phyloP scores from a whole-genome alignment of 2,113 vertebrate genomes.

The Aptenodytes patagonicus region DNA sequence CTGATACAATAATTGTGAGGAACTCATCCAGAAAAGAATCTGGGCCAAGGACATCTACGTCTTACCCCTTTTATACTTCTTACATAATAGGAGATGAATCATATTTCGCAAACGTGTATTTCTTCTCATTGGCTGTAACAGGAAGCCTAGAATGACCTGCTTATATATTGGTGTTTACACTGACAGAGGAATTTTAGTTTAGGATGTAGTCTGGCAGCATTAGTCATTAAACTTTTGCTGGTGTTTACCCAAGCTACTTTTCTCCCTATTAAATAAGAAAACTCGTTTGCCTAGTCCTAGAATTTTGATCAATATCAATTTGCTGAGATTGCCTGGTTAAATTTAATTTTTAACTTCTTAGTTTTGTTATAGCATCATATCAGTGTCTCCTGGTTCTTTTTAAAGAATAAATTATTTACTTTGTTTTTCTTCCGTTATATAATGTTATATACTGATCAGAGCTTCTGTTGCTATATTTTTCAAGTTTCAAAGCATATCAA shows the following conservation, averaged over 20 bases:
- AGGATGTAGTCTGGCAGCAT: background rate
- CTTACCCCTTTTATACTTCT: background rate
- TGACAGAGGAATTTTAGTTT: background rate
- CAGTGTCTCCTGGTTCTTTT: background rate
- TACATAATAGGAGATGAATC: background rate
- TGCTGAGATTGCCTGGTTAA: conserved; percentile 1
- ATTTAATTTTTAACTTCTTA: background rate
- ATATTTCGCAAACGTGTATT: fast-evolving
- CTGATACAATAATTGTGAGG: background rate
- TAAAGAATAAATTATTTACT: background rate
- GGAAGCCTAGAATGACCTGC: background rate
- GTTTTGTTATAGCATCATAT: background rate
- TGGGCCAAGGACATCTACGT: background rate
- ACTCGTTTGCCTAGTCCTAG: background rate
- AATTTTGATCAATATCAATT: conserved; percentile 22
- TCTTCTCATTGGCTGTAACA: background rate
- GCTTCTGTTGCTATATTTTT: background rate
- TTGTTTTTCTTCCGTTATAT: background rate
- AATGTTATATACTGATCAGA: background rate
- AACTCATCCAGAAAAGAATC: background rate
- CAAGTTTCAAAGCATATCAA: background rate
- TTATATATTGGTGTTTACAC: background rate
- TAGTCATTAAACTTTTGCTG: background rate
- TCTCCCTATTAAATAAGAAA: background rate
- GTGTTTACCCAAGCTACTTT: background rate